These are phyloP conservation scores for Lepidochitona cinerea DNA, from an alignment of 2,888 invertebrate species.

Conservation along the genomic window DNA sequence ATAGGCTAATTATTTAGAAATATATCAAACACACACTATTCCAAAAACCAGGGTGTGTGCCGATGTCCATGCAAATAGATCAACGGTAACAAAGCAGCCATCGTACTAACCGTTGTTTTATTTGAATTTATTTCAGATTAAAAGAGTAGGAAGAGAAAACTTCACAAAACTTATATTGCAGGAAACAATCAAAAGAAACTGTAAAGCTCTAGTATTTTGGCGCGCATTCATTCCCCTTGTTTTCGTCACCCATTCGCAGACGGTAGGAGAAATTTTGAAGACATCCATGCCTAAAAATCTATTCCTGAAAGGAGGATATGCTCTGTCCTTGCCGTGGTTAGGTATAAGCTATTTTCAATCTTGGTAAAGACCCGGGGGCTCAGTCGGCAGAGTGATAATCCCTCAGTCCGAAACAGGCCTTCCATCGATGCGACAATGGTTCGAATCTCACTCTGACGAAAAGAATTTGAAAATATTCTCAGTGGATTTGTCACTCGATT, in stretches of 20 bases:
- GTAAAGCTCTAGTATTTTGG: not conserved
- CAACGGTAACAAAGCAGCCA: not conserved
- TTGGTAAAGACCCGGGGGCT: not conserved
- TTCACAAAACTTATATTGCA: not conserved
- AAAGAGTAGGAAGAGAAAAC: not conserved
- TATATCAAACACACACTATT: too few relatives aligned
- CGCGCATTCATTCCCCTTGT: not conserved
- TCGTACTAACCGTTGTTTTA: not conserved
- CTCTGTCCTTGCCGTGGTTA: not conserved
- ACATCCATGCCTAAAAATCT: not conserved
- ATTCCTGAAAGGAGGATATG: not conserved
- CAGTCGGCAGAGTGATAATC: not conserved
- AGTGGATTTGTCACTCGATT: too few relatives aligned
- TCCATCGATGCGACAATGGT: too few relatives aligned
- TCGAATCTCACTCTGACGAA: too few relatives aligned
- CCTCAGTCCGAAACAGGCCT: too few relatives aligned
- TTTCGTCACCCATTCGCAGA: not conserved
- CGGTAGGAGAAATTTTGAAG: not conserved
- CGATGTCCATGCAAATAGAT: not conserved
- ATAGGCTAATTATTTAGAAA: too few relatives aligned
- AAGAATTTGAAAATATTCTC: too few relatives aligned
- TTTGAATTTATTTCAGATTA: not conserved
- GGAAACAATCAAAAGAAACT: not conserved
- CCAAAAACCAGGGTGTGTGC: too few relatives aligned
- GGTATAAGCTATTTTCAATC: not conserved